These are phyloP conservation scores for Sebastes paucispinis DNA, from an alignment of 2,797 vertebrate species.

Conservation along the genomic window DNA sequence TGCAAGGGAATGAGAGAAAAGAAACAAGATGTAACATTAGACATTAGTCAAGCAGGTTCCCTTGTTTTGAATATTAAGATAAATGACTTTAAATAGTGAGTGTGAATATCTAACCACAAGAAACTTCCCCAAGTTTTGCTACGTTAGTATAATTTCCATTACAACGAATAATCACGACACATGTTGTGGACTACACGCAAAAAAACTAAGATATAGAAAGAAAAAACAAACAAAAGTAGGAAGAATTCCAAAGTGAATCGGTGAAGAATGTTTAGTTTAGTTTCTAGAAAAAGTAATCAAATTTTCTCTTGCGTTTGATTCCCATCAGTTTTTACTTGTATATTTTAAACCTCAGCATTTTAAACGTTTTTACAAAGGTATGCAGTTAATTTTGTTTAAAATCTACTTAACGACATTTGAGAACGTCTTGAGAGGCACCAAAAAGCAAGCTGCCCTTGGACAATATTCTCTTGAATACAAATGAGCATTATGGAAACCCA, in stretches of 20 bases:
- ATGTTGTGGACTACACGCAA: not conserved
- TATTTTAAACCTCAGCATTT: not conserved
- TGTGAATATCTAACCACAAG: not conserved
- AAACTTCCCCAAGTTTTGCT: not conserved
- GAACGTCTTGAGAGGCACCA: not conserved
- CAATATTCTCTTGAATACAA: not conserved
- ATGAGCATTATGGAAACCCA: not conserved
- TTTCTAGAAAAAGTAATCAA: not conserved
- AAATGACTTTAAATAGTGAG: not conserved
- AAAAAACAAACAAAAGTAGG: not conserved
- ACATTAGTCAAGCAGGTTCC: not conserved
- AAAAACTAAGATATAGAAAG: not conserved
- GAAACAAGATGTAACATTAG: not conserved
- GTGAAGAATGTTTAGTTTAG: not conserved
- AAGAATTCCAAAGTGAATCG: not conserved
- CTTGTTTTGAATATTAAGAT: not conserved
- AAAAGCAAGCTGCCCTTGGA: not conserved
- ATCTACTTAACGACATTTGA: not conserved
- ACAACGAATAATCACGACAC: not conserved
- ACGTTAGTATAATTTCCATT: not conserved
- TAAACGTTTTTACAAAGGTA: not conserved
- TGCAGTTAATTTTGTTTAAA: not conserved
- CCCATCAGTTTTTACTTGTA: not conserved
- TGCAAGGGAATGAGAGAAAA: constrained; percentile 37
- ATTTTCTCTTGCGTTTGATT: not conserved